Evolutionary conservation across 2,888 invertebrate species (phyloP).

Genomic region (Sesia bembeciformis): DNA sequence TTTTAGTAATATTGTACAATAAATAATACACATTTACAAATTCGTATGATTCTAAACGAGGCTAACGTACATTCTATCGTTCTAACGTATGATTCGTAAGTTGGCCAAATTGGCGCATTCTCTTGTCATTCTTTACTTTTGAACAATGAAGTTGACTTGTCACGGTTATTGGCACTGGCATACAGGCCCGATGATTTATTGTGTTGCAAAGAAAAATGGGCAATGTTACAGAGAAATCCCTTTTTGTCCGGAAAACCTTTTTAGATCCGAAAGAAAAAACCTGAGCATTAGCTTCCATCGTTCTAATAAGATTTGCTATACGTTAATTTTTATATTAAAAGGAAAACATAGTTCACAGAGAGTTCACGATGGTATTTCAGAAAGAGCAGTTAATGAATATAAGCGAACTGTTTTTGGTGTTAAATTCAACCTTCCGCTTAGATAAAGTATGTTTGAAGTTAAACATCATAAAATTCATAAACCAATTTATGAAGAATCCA

Average conservation of each 20-base stretch:
- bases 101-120: too few relatives aligned
- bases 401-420: too few relatives aligned
- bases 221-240: background rate
- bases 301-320: background rate
- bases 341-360: too few relatives aligned
- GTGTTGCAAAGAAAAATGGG: background rate
- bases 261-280: background rate
- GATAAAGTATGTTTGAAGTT: background rate
- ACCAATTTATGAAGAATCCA: background rate
- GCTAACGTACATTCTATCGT: too few relatives aligned
- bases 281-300: background rate
- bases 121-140: background rate
- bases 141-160: background rate
- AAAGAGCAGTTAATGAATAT: too few relatives aligned
- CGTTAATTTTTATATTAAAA: background rate
- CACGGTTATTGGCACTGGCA: conserved; percentile 3
- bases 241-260: background rate
- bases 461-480: background rate
- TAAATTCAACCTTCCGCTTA: too few relatives aligned
- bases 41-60: background rate
- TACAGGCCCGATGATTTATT: conserved; percentile 3
- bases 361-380: too few relatives aligned
- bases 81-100: too few relatives aligned
- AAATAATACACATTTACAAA: too few relatives aligned
- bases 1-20: too few relatives aligned